These are phyloP conservation scores for Diadumene lineata DNA, from an alignment of 92 coral and sea anemone genomes.

Conservation along the genomic window DNA sequence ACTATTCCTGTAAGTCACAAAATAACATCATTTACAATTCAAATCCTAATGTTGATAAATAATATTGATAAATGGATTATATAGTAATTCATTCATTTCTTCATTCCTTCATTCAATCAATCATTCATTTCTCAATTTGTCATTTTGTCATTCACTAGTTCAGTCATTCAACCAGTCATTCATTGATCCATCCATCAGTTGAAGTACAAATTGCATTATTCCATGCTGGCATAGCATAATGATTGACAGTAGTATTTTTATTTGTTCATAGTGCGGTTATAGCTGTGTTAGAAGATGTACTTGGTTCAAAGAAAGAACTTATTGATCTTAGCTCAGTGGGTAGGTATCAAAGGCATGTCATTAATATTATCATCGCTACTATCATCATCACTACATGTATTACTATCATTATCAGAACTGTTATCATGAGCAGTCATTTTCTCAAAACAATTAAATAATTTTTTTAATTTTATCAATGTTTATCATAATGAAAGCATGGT, in stretches of 20 bases:
- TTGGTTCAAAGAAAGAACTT: constrained; percentile 71
- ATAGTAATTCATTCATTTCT: background rate
- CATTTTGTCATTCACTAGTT: no score
- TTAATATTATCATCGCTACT: background rate
- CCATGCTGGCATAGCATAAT: no score
- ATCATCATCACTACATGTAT: background rate
- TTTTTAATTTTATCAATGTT: no score
- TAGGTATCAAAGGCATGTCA: constrained; percentile 3
- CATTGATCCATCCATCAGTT: no score
- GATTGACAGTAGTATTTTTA: background rate
- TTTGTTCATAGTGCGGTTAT: constrained; percentile 50
- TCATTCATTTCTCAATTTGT: background rate
- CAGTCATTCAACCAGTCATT: no score
- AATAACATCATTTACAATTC: background rate
- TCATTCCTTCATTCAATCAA: no score
- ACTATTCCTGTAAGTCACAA: constrained; percentile 69
- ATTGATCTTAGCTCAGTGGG: constrained; percentile 56
- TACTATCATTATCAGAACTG: background rate
- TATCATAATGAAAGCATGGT: no score
- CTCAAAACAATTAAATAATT: no score
- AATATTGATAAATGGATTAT: background rate
- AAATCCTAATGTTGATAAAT: no score
- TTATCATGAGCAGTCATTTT: no score
- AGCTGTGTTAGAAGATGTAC: constrained; percentile 72
- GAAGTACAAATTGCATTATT: no score